Conservation (phyloP, 1,140 invertebrate species). For the Aphis craccivora region DNA sequence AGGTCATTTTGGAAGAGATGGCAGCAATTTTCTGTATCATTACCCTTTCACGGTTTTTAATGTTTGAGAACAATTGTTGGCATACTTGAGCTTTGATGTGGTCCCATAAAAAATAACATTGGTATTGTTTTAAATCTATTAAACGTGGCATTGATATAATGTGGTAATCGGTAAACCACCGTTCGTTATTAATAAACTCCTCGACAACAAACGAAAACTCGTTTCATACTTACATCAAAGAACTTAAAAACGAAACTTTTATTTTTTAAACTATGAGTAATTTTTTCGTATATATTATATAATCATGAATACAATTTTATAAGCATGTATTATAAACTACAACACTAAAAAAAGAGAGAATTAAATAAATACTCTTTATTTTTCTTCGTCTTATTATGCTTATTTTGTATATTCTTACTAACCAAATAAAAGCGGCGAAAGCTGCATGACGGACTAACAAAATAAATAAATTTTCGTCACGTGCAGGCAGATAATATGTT, state of each 20-base stretch:
- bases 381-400: background rate
- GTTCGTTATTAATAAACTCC: too few relatives aligned
- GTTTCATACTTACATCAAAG: background rate
- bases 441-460: background rate
- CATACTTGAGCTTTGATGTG: too few relatives aligned
- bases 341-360: background rate
- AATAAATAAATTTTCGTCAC: background rate
- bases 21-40: too few relatives aligned
- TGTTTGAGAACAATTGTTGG: too few relatives aligned
- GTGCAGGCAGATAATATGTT: background rate
- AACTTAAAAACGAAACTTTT: background rate
- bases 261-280: too few relatives aligned
- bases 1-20: too few relatives aligned
- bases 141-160: too few relatives aligned
- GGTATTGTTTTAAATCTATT: too few relatives aligned
- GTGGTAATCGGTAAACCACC: too few relatives aligned
- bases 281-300: background rate
- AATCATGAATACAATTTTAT: background rate
- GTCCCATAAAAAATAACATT: too few relatives aligned
- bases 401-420: background rate
- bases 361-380: background rate
- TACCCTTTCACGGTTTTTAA: too few relatives aligned
- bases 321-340: background rate
- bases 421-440: background rate
- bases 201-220: background rate